A percentile compares a stretch with the other conserved stretches of the same genome.
Evolutionary conservation across 2,113 vertebrate genomes (phyloP).

Genomic region (Prunella himalayana): DNA sequence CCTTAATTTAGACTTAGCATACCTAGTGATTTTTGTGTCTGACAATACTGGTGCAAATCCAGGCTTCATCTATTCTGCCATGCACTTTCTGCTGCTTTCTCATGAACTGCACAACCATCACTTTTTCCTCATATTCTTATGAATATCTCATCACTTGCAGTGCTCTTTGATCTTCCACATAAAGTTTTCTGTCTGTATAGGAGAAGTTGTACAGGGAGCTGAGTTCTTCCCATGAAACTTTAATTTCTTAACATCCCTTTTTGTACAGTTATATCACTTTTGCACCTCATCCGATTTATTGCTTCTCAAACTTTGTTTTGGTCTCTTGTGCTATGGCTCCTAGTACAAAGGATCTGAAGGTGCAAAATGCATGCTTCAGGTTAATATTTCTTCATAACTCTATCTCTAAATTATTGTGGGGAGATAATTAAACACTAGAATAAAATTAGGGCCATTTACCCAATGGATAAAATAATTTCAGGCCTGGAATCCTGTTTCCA

Average conservation of each 20-base stretch:
- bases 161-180: not conserved
- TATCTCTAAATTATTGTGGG: not conserved
- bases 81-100: not conserved
- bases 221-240: not conserved
- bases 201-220: not conserved
- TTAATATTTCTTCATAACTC: not conserved
- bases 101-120: not conserved
- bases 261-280: not conserved
- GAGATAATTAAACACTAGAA: not conserved
- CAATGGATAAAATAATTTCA: not conserved
- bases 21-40: not conserved
- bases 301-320: not conserved
- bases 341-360: not conserved
- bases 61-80: not conserved
- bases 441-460: not conserved
- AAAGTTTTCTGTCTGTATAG: not conserved
- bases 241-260: not conserved
- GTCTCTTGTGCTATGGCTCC: not conserved
- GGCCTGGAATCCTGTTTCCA: not conserved
- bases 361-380: not conserved
- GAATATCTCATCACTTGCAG: not conserved
- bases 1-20: not conserved
- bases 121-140: not conserved
- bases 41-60: not conserved
- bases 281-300: not conserved